Conservation (phyloP, 2,888 invertebrate genomes). For the Pinctada fucata region DNA sequence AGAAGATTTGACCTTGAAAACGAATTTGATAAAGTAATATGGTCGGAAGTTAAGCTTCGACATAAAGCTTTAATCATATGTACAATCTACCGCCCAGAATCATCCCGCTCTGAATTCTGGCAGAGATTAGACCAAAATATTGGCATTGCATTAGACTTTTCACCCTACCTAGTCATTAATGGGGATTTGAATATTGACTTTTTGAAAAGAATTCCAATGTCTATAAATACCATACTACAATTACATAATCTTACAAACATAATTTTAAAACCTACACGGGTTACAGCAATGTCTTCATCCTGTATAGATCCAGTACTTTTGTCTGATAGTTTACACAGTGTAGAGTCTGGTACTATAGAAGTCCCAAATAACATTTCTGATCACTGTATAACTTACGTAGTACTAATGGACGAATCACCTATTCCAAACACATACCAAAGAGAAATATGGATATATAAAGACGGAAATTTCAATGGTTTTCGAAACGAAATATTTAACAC, state of each 20-base stretch:
- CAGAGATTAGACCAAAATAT: neutral
- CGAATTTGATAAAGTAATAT: neutral
- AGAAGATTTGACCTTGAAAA: neutral
- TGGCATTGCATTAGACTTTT: neutral
- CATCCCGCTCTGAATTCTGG: neutral
- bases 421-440: neutral
- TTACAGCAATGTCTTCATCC: neutral
- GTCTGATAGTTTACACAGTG: neutral
- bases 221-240: neutral
- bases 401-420: neutral
- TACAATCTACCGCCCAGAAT: neutral
- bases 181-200: neutral
- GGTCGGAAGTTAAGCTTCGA: neutral
- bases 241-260: neutral
- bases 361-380: neutral
- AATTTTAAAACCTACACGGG: neutral
- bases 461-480: neutral
- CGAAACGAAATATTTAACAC: neutral
- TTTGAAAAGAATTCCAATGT: neutral
- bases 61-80: neutral
- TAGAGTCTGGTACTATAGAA: neutral
- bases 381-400: neutral
- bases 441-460: neutral
- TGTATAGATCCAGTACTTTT: neutral
- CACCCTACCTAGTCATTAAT: neutral